Percentiles rank a stretch among this genome's conserved stretches.
These are phyloP conservation scores for Phylloscopus collybita DNA, from an alignment of 2,797 vertebrate species.

Conservation along the genomic window DNA sequence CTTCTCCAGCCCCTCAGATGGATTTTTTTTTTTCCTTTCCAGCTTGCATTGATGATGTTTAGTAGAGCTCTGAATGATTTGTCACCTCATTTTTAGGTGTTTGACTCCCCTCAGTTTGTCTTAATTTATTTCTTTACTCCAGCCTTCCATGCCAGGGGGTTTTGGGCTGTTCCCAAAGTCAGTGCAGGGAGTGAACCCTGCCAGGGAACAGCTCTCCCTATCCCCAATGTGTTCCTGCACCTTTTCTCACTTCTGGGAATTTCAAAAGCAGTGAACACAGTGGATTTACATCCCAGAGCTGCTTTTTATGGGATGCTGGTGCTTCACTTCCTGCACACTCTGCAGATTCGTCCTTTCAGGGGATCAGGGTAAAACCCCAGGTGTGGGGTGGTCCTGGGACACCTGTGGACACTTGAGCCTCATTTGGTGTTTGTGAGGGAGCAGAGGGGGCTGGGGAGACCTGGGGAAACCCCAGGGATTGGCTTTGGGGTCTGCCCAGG, in stretches of 20 bases:
- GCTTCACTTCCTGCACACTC: rapidly evolving
- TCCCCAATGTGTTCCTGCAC: not conserved
- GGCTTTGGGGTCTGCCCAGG: not conserved
- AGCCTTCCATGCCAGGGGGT: not conserved
- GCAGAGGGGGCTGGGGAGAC: not conserved
- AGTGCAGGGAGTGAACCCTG: rapidly evolving
- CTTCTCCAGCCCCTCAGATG: not conserved
- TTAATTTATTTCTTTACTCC: not conserved
- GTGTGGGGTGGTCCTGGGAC: not conserved
- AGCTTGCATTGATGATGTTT: not conserved
- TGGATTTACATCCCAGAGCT: rapidly evolving
- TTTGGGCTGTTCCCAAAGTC: not conserved
- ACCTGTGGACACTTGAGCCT: rapidly evolving
- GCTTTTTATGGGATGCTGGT: not conserved
- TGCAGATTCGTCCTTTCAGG: not conserved
- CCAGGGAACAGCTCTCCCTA: not conserved
- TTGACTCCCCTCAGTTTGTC: not conserved
- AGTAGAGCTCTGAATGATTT: not conserved
- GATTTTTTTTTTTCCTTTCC: not conserved
- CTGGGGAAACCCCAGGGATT: rapidly evolving
- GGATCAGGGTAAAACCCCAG: rapidly evolving
- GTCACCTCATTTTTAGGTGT: not conserved
- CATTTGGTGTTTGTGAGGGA: rapidly evolving
- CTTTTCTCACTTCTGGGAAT: not conserved
- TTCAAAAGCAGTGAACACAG: not conserved